Evolutionary conservation across 1,140 invertebrate species (phyloP), one percentile per base, ranked within the genome.

Genomic region (Diprion similis): DNA sequence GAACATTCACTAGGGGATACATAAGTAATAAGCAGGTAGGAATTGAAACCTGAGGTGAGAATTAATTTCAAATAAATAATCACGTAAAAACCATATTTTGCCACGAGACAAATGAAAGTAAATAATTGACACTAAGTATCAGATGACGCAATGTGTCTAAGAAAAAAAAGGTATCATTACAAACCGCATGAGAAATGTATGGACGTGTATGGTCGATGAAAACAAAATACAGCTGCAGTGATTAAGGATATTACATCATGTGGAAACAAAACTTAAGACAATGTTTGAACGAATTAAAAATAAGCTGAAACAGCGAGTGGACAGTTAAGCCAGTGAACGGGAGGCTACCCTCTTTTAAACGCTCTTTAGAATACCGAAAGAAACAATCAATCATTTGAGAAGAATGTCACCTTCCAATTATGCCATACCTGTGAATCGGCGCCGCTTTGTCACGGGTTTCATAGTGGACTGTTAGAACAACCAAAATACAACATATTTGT

Each of bases 381-480:
- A 37, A 75, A 75, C 71, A 75, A 66, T 72, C 75, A 74, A 72
- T 65, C 68, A 72, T 78, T 77, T 72, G 77, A 80, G 75, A 37
- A 37, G 24, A 81, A 81, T 84, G 76, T 78, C 81, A 78, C 80
- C 78, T 78, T 78, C 77, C 81, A 70, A 78, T 76, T 15, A 37
- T 83, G 81, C 80, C 84, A 80, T 87, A 87, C 85, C 85, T 87
- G 85, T 80, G 79, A 87, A 82, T 84, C 82, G 84, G 80, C 84
- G 80, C 80, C 83, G 79, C 81, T 86, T 86, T 84, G 80, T 82
- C 83, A 79, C 83, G 79, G 83, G 72, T 85, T 86, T 84, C 82
- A 83, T 85, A 85, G 84, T 84, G 78, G 83, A 85, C 85, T 87
- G 85, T 85, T 81, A 78, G 78, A 86, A 84, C 80, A 86, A 84